phyloP scores from a whole-genome alignment of 2,113 vertebrate genomes.

The human region GRCh38 chr12:83988001-83988500 shows the following conservation, averaged over 20 bases:
- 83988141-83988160: neutral
- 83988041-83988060: neutral
- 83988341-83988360: neutral
- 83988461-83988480: neutral
- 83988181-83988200: neutral
- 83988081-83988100: neutral
- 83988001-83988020: neutral
- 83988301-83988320: neutral
- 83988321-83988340: neutral
- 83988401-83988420: neutral
- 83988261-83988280: neutral
- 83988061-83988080: neutral
- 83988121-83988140: neutral
- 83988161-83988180: neutral
- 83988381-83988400: neutral
- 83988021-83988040: neutral
- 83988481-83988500: neutral
- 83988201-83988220: neutral
- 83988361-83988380: neutral
- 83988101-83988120: neutral
- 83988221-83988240: neutral
- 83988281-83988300: neutral
- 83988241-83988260: neutral
- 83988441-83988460: neutral
- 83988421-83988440: neutral